Evolutionary conservation across 1,140 invertebrate species (phyloP).

Genomic region (Leptinotarsa lineolata): DNA sequence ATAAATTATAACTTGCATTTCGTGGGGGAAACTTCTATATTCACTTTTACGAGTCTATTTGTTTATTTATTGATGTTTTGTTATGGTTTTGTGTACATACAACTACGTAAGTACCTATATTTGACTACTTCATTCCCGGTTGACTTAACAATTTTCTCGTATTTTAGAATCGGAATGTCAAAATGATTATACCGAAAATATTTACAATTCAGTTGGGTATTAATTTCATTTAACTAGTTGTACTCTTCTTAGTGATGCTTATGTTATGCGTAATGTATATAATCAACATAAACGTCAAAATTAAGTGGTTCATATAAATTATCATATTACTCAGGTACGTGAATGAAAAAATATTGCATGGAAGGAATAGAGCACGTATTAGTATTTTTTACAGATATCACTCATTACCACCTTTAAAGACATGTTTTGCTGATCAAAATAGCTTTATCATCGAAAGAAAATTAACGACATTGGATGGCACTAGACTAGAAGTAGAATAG

Average conservation of each 20-base stretch:
- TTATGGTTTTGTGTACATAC: background rate
- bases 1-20: background rate
- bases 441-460: no score
- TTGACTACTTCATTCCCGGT: background rate
- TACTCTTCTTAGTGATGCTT: no score
- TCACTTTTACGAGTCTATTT: background rate
- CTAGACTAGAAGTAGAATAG: no score
- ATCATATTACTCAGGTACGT: background rate
- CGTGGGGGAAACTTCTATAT: background rate
- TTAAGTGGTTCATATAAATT: slow-evolving; percentile 1
- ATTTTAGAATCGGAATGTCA: background rate
- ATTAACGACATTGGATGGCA: no score
- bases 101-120: background rate
- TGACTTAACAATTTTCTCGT: background rate
- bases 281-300: background rate
- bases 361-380: background rate
- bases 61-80: background rate
- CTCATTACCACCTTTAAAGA: background rate
- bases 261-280: no score
- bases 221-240: no score
- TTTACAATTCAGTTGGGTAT: no score
- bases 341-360: background rate
- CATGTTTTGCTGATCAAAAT: no score
- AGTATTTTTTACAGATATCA: background rate
- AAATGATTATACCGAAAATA: background rate